These are phyloP conservation scores for Cryptus viduatorius DNA, from an alignment of 2,888 invertebrate species.

Conservation along the genomic window DNA sequence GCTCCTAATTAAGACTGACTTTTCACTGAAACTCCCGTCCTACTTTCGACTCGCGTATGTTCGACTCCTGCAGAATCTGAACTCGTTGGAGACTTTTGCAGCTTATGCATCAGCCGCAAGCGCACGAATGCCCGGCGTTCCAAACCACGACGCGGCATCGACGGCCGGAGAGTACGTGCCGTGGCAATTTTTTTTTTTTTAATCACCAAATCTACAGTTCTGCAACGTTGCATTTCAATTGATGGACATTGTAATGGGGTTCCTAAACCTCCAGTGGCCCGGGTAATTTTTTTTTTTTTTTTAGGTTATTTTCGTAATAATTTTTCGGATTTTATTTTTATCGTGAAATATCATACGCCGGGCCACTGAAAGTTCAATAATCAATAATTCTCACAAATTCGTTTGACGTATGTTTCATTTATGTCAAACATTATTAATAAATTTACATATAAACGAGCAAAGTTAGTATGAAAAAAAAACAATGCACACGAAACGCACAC, in stretches of 20 bases:
- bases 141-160: not conserved
- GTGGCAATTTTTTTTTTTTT: not conserved
- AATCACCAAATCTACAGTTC: not conserved
- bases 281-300: not conserved
- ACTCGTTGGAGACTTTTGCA: not conserved
- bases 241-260: not conserved
- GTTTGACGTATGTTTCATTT: slow-evolving; percentile 40
- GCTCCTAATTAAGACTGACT: slow-evolving; percentile 81
- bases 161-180: not conserved
- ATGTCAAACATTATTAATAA: slow-evolving; percentile 52
- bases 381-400: slow-evolving; percentile 17
- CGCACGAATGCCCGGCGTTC: slow-evolving; percentile 42
- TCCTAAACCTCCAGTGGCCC: not conserved
- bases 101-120: not conserved
- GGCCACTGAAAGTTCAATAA: slow-evolving; percentile 5
- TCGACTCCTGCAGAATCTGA: slow-evolving; percentile 13
- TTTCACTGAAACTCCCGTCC: slow-evolving; percentile 78
- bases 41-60: slow-evolving; percentile 70
- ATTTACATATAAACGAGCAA: slow-evolving; percentile 48
- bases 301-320: not conserved
- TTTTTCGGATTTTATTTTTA: not conserved
- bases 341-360: not conserved
- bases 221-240: not conserved
- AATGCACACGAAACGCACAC: slow-evolving; percentile 46
- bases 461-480: slow-evolving; percentile 54